Evolutionary conservation across 2,888 invertebrate genomes (phyloP).

Genomic region (Clunio marinus): DNA sequence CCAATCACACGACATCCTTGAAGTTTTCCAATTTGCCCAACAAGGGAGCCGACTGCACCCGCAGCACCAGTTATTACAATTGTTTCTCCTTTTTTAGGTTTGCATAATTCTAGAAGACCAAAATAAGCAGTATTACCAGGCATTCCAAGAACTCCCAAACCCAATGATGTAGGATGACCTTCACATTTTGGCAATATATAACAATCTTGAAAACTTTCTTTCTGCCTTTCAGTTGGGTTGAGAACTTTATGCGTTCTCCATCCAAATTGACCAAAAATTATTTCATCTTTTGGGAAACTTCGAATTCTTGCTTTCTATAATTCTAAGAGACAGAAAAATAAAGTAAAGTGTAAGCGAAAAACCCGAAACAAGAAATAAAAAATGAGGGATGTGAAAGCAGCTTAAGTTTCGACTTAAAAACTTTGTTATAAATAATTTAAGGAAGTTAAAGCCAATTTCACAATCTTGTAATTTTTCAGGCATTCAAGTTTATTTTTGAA

Average conservation of each 20-base stretch:
- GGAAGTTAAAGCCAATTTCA: too few species aligned
- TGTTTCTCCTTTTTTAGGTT: conserved; percentile 64
- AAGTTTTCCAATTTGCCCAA: conserved; percentile 73
- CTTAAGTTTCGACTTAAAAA: too few species aligned
- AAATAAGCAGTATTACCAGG: conserved; percentile 69
- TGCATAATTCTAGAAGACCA: conserved; percentile 62
- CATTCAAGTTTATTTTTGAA: background rate
- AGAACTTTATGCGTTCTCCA: conserved; percentile 62
- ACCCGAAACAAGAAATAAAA: too few species aligned
- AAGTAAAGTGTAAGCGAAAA: background rate
- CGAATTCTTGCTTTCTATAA: conserved; percentile 62
- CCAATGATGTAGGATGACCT: conserved; percentile 58
- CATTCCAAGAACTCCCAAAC: conserved; percentile 64
- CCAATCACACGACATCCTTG: conserved; percentile 67
- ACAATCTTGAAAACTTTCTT: conserved; percentile 45
- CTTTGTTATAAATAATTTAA: background rate
- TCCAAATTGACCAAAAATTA: conserved; percentile 61
- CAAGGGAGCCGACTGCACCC: conserved; percentile 64
- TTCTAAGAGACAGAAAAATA: conserved; percentile 58
- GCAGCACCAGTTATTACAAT: conserved; percentile 67
- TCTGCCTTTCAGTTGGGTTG: conserved; percentile 40
- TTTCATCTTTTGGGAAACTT: conserved; percentile 62
- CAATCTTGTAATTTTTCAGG: too few species aligned
- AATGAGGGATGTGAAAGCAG: too few species aligned
- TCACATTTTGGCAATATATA: conserved; percentile 57